phyloP scores from a whole-genome alignment of 1,140 invertebrate species.

The Galendromus occidentalis region DNA sequence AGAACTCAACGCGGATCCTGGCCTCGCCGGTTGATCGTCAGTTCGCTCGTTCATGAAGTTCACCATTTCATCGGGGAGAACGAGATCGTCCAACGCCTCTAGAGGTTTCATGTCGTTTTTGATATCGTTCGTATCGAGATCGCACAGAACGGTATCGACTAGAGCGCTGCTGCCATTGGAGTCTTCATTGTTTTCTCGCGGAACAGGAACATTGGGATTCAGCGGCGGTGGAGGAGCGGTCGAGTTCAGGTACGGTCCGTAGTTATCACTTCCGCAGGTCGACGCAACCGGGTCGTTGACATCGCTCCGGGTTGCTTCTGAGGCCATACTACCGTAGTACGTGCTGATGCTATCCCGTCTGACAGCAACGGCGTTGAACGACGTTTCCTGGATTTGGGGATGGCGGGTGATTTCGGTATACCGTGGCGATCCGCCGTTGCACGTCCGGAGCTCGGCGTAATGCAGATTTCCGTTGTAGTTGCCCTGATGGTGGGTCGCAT shows the following conservation, averaged over 20 bases:
- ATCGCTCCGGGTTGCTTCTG: not conserved
- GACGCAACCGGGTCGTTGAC: conserved; percentile 4
- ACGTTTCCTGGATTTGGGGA: not conserved
- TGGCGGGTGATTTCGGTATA: not conserved
- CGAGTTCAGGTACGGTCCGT: not conserved
- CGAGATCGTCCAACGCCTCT: not conserved
- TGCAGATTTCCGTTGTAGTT: not conserved
- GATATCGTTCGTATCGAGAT: too few relatives aligned
- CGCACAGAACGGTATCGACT: not conserved
- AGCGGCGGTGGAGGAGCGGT: not conserved
- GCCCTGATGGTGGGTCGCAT: not conserved
- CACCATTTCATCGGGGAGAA: not conserved
- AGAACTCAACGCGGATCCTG: not conserved
- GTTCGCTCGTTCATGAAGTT: not conserved
- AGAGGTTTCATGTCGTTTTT: too few relatives aligned
- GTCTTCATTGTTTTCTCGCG: conserved; percentile 4
- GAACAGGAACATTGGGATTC: conserved; percentile 3
- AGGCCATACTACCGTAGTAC: conserved; percentile 1
- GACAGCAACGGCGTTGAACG: not conserved
- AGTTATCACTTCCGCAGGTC: not conserved
- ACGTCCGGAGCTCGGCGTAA: conserved; percentile 5
- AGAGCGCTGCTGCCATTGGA: not conserved
- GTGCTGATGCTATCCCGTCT: not conserved
- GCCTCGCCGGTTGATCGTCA: not conserved
- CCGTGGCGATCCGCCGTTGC: not conserved